Percentiles rank a stretch among this genome's conserved stretches.
Conservation (phyloP, 2,888 invertebrate species). For the Melieria picta region DNA sequence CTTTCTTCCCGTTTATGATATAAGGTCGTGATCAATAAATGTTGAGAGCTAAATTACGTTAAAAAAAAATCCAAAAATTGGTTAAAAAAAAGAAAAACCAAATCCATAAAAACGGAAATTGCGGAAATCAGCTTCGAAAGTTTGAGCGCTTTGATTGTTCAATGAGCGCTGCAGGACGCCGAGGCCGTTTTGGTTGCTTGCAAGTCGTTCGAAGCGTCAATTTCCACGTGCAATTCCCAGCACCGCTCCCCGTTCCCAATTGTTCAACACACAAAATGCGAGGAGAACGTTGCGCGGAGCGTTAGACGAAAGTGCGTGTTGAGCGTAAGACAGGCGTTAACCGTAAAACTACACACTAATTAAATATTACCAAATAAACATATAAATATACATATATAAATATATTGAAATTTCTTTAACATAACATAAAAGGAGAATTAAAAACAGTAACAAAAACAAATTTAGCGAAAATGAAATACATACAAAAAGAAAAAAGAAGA, state of each 20-base stretch:
- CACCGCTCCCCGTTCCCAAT: conserved; percentile 44
- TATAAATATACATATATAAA: conserved; percentile 3
- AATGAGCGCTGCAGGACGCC: too few species aligned
- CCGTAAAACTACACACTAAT: conserved; percentile 12
- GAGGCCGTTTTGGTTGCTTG: too few species aligned
- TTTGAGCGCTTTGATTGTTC: too few species aligned
- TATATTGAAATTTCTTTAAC: background rate
- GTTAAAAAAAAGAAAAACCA: too few species aligned
- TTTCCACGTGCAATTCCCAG: background rate
- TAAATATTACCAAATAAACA: conserved; percentile 5
- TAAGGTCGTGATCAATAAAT: conserved; percentile 44
- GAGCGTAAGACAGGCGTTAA: conserved; percentile 38
- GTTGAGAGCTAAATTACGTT: conserved; percentile 24
- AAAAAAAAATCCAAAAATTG: too few species aligned
- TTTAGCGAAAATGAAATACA: conserved; percentile 30
- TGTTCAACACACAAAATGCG: conserved; percentile 57
- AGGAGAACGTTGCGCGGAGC: background rate
- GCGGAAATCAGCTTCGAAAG: too few species aligned
- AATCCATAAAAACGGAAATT: too few species aligned
- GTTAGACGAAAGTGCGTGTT: conserved; percentile 40
- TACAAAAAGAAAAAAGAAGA: conserved; percentile 30
- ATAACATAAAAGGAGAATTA: background rate
- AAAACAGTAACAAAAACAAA: conserved; percentile 26
- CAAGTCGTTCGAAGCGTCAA: too few species aligned
- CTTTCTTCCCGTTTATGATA: conserved; percentile 47